Percentiles rank a stretch among this genome's conserved stretches.
Conservation (phyloP, 2,797 vertebrate species). For the Sebastolobus altivelis region DNA sequence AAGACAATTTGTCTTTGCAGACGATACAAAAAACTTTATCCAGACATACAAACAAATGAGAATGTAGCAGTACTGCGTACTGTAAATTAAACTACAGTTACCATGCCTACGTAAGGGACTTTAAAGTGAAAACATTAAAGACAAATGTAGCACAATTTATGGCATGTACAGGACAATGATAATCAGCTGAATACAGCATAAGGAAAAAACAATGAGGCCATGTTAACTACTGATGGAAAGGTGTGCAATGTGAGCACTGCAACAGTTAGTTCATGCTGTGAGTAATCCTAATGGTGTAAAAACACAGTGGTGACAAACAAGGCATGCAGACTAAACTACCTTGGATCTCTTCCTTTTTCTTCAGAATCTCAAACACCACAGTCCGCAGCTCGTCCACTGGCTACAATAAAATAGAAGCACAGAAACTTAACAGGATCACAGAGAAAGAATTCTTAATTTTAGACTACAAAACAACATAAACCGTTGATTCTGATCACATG, state of each 20-base stretch:
- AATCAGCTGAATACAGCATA: neutral
- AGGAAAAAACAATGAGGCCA: no score
- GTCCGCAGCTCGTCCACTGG: slow-evolving; percentile 89
- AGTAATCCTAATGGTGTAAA: neutral
- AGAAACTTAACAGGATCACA: neutral
- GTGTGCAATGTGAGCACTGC: neutral
- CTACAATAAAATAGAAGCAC: slow-evolving; percentile 68
- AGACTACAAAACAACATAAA: neutral
- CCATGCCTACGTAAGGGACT: neutral
- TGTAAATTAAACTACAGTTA: neutral
- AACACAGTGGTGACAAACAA: neutral
- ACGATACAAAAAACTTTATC: neutral
- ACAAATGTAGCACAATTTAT: neutral
- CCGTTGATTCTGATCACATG: neutral
- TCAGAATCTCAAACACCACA: slow-evolving; percentile 88
- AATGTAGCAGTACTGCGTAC: neutral
- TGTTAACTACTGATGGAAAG: neutral
- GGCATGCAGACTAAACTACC: slow-evolving; percentile 48
- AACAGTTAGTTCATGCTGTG: neutral
- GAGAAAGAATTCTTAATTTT: neutral
- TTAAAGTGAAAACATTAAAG: neutral
- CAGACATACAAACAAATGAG: neutral
- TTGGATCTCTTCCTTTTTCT: slow-evolving; percentile 79
- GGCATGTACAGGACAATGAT: neutral
- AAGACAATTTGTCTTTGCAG: neutral